phyloP scores from a whole-genome alignment of 2,797 vertebrate genomes.

The Poeciliopsis paucimaculata region DNA sequence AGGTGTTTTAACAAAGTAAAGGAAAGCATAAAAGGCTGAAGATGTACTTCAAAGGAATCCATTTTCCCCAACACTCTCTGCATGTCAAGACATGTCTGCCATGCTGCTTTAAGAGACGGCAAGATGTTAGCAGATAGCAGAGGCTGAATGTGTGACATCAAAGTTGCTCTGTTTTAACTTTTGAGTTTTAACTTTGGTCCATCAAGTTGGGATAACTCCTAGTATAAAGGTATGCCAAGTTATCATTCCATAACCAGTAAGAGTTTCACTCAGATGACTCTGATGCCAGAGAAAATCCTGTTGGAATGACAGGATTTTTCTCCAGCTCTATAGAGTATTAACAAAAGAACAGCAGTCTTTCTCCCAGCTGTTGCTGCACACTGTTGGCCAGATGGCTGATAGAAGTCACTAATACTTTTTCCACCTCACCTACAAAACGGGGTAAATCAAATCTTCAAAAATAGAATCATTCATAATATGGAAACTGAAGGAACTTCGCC shows the following conservation, averaged over 20 bases:
- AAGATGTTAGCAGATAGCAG: background rate
- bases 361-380: background rate
- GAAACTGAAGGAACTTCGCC: background rate
- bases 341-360: background rate
- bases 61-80: background rate
- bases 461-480: background rate
- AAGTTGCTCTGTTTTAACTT: background rate
- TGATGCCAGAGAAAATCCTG: background rate
- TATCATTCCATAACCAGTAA: background rate
- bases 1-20: background rate
- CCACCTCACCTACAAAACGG: background rate
- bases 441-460: background rate
- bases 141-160: background rate
- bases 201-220: background rate
- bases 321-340: background rate
- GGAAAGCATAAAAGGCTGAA: background rate
- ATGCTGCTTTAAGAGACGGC: background rate
- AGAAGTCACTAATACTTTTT: background rate
- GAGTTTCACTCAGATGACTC: background rate
- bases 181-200: background rate
- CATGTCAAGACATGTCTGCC: background rate
- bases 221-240: background rate
- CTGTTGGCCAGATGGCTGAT: background rate
- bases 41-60: background rate
- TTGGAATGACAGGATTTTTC: background rate